Percentiles rank a stretch among this genome's conserved stretches.
Evolutionary conservation across 2,113 vertebrate genomes (phyloP).

Genomic region (Isurus oxyrinchus): DNA sequence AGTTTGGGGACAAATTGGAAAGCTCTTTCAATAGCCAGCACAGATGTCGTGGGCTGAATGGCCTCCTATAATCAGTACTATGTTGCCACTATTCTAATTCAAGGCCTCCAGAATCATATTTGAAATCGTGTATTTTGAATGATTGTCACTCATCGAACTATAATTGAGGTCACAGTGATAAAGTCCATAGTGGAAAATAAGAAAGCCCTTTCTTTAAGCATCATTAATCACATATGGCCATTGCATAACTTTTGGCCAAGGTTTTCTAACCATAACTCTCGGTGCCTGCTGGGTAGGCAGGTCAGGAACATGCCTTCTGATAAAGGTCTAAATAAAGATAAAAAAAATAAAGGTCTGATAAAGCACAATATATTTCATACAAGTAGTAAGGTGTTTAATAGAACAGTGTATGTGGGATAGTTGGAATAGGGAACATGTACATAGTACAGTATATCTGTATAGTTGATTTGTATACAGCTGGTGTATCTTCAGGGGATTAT

Average conservation of each 20-base stretch:
- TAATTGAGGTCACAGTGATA: neutral
- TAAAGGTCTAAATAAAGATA: neutral
- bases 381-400: neutral
- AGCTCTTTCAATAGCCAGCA: neutral
- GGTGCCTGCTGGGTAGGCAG: neutral
- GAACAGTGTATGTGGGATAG: neutral
- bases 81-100: neutral
- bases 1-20: neutral
- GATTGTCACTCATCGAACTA: neutral
- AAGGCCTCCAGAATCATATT: neutral
- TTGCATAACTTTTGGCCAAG: neutral
- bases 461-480: neutral
- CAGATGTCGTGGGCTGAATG: neutral
- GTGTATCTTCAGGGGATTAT: neutral
- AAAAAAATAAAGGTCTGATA: neutral
- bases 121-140: neutral
- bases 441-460: neutral
- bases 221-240: neutral
- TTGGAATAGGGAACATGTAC: neutral
- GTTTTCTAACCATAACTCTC: neutral
- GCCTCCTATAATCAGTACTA: neutral
- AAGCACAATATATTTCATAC: neutral
- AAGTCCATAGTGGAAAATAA: neutral
- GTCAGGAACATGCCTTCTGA: neutral
- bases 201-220: neutral